phyloP scores from a whole-genome alignment of 2,888 invertebrate species.

The Linyphia triangularis region DNA sequence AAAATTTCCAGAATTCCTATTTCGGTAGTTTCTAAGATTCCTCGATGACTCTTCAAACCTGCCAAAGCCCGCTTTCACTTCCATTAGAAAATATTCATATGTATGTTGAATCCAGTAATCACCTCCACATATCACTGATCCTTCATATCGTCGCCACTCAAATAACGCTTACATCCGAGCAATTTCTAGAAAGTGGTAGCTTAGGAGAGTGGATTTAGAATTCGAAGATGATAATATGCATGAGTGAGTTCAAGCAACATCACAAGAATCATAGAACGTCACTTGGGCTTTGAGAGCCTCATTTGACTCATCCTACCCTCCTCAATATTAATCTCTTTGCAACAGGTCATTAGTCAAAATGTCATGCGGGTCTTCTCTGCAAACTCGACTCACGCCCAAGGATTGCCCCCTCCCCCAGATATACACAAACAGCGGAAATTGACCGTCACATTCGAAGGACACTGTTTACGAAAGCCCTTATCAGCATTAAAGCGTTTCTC shows the following conservation, averaged over 20 bases:
- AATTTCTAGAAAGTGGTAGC: no score
- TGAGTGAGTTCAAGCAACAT: background rate
- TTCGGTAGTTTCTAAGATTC: no score
- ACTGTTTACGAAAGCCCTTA: background rate
- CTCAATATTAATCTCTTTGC: constrained; percentile 30
- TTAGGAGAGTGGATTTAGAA: background rate
- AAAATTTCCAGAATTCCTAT: no score
- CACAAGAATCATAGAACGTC: background rate
- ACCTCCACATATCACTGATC: no score
- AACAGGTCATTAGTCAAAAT: constrained; percentile 47
- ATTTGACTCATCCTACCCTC: constrained; percentile 22
- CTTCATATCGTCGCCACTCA: no score
- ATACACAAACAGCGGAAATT: constrained; percentile 35
- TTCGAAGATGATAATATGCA: background rate
- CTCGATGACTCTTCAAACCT: no score
- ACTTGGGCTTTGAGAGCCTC: constrained; percentile 4
- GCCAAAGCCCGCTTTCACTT: no score
- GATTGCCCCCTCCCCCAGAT: background rate
- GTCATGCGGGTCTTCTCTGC: background rate
- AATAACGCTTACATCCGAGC: no score
- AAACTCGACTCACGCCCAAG: background rate
- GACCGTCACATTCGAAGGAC: constrained; percentile 14
- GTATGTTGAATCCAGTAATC: no score
- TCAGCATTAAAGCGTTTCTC: constrained; percentile 20
- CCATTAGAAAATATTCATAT: no score